Conservation (phyloP, 2,888 invertebrate genomes). For the Synanthedon myopaeformis region DNA sequence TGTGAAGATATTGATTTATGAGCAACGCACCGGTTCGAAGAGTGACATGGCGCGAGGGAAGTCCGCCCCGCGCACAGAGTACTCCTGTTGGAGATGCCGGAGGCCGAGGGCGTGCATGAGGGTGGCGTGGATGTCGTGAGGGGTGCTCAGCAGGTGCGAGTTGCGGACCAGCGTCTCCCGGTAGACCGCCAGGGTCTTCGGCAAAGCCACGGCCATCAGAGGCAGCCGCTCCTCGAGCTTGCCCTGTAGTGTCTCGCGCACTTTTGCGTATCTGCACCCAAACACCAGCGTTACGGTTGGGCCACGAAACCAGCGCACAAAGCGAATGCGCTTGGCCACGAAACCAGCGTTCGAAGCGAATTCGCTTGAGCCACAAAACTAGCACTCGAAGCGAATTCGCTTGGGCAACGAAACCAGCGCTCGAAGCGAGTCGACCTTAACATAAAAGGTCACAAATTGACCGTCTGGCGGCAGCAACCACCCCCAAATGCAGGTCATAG, state of each 20-base stretch:
- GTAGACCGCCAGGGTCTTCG: conserved; percentile 73
- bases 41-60: conserved; percentile 70
- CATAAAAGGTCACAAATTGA: too few species aligned
- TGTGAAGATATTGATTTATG: too few species aligned
- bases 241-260: conserved; percentile 89
- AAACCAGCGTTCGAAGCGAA: too few species aligned
- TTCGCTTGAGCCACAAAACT: too few species aligned
- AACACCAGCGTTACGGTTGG: too few species aligned
- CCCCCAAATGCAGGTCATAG: too few species aligned
- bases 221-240: conserved; percentile 93
- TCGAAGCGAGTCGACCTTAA: too few species aligned
- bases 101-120: conserved; percentile 76
- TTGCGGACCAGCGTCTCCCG: conserved; percentile 76
- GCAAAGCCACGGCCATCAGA: conserved; percentile 84
- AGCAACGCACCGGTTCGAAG: conserved; percentile 71
- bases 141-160: conserved; percentile 79
- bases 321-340: too few species aligned
- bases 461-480: too few species aligned
- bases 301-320: too few species aligned
- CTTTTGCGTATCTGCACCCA: conserved; percentile 76
- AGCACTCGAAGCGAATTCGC: too few species aligned
- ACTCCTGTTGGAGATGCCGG: conserved; percentile 29
- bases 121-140: conserved; percentile 90
- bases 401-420: too few species aligned
- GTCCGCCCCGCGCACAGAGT: conserved; percentile 60